Base-by-base conservation (phyloP, 2,797 vertebrate genomes). In the Psittacula echo region DNA sequence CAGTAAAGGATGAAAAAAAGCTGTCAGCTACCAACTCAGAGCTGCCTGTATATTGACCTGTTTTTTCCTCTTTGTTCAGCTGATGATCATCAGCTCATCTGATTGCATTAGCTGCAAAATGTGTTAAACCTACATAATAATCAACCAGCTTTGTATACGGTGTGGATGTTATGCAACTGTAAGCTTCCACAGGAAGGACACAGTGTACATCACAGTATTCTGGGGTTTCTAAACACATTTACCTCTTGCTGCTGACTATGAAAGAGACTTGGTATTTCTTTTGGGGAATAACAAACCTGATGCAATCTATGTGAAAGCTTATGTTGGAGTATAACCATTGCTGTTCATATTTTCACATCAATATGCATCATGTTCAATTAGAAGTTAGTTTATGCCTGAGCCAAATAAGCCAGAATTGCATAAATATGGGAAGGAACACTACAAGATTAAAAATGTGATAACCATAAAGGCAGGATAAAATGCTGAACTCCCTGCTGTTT, bases 111-210 rank as follows among this genome's bases (percentile, higher is more conserved):
- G 42, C 70, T 85, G 50, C 45, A 73, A 68, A 64, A 54, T 70
- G 15, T 54, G 37, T 94, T 74, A 90, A 90, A 58, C 20, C 41
- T 58, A 26, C 10, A 1, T 61, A 86, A 1, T 61, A 86, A 66
- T 45, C 39, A 83, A 26, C 10, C 64, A 87, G 68, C 68, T 91
- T 44, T 72, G 58, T 34, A 11, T 42, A 61, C 65, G 48, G n/a
- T 90, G 53, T 58, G 72, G 91, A 93, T 91, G 87, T 94, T 84
- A 15, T 2, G 50, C 53, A 80, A 90, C 76, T 78, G 85, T 48
- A 76, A 74, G 68, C 75, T 85, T 68, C 72, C 48, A 34, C 44
- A 61, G 89, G 29, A 72, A 58, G 89, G 65, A 75, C 70, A 32
- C 0, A 22, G 24, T 20, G 71, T 64, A 27, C 71, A 41, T 84